Conservation (phyloP, 2,797 vertebrate genomes). For the Bucorvus abyssinicus region DNA sequence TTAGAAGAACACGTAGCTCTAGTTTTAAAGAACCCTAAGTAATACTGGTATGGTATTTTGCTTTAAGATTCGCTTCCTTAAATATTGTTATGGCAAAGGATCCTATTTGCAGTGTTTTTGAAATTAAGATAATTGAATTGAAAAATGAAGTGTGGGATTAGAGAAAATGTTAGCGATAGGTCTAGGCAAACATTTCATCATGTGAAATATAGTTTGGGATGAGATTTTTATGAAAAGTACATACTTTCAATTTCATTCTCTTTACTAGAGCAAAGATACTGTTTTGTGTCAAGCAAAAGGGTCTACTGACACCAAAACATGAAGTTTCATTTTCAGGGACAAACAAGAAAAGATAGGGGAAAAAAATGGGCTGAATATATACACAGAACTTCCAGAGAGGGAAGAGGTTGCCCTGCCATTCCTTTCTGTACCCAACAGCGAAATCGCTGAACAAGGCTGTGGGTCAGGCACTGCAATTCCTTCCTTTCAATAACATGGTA, state of each 20-base stretch:
- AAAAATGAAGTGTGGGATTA: neutral
- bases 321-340: neutral
- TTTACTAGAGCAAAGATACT: neutral
- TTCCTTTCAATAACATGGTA: neutral
- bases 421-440: neutral
- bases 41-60: neutral
- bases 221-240: neutral
- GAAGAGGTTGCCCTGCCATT: neutral
- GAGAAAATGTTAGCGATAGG: neutral
- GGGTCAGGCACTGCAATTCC: neutral
- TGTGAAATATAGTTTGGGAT: neutral
- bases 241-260: neutral
- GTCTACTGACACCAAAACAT: neutral
- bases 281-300: neutral
- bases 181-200: neutral
- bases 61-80: neutral
- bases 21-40: neutral
- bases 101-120: neutral
- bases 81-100: neutral
- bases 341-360: neutral
- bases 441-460: neutral
- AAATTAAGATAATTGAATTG: neutral
- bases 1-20: neutral
- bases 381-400: neutral
- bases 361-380: neutral